phyloP scores from a whole-genome alignment of 2,113 vertebrate species.

The Semnornis frantzii region DNA sequence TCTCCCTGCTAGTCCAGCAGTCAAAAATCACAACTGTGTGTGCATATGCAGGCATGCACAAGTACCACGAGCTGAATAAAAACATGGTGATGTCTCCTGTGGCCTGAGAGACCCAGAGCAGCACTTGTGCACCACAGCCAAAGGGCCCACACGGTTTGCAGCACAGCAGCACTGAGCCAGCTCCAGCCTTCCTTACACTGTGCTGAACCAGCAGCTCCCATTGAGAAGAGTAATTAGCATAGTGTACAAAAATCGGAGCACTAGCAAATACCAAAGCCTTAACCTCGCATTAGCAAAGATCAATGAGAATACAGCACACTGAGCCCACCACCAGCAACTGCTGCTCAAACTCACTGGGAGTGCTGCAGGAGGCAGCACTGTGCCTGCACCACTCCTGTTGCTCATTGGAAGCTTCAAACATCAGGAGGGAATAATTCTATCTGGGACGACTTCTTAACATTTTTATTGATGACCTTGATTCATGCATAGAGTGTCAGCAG shows the following conservation, averaged over 20 bases:
- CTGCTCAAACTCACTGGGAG: neutral
- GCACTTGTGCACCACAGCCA: neutral
- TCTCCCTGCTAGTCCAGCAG: neutral
- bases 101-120: conserved; percentile 45
- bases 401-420: neutral
- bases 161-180: neutral
- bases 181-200: neutral
- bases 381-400: neutral
- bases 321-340: neutral
- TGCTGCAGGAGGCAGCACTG: neutral
- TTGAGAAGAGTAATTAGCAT: conserved; percentile 38
- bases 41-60: neutral
- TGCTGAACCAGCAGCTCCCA: conserved; percentile 28
- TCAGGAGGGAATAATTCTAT: neutral
- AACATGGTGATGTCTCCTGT: conserved; percentile 32
- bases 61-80: neutral
- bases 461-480: too few species aligned
- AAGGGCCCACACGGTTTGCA: neutral
- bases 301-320: neutral
- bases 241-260: neutral
- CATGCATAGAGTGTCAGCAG: too few species aligned
- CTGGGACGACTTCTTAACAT: neutral
- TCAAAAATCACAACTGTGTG: neutral
- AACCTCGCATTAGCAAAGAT: conserved; percentile 45
- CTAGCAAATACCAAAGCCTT: conserved; percentile 52